Evolutionary conservation across 1,140 invertebrate genomes (phyloP), one percentile per base, ranked within the genome.

Genomic region (Laupala kohalensis): DNA sequence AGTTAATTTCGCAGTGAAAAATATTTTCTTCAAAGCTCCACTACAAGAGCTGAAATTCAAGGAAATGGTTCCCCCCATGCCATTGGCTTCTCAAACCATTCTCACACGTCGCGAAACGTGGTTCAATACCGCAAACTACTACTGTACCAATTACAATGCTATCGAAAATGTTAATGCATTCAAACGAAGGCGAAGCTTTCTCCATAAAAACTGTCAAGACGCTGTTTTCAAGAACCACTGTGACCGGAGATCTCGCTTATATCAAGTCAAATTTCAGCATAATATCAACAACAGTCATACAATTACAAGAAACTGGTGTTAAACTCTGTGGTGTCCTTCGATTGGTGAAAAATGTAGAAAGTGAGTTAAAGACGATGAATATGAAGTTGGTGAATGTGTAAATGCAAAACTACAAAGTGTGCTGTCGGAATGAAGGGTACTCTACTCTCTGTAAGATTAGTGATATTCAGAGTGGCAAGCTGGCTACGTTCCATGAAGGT

Each of bases 91-190:
- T 70, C 72, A 80, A 74, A 79, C 79, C 73, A 75, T 80, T 82
- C 78, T 78, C 78, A 78, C 71, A 81, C 80, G 25, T 81, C 81
- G 79, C 79, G 78, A 78, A 72, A 81, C 80, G 25, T 81, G 79
- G 81, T 69, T 80, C 27, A 71, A 78, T 71, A 76, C 79, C 70
- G 77, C 73, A 73, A 37, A 75, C 67, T 80, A 74, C 75, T 80
- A 79, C 70, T 70, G 71, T 72, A 62, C 37, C 37, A 62, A 62
- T 25, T 64, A 64, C 64, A 64, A 64, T 9, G 64, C 24, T 64
- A 64, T 64, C 6, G 64, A 64, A 64, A n/a, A 9, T 64, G 64
- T 64, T 25, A 15, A 37, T 15, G 30, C 30, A 37, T 37, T 37
- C n/a, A 37, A 64, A 64, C n/a, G 64, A 64, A 64, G 64, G 64